Base-by-base conservation (phyloP, 2,888 invertebrate species). In the Nasonia oneida region DNA sequence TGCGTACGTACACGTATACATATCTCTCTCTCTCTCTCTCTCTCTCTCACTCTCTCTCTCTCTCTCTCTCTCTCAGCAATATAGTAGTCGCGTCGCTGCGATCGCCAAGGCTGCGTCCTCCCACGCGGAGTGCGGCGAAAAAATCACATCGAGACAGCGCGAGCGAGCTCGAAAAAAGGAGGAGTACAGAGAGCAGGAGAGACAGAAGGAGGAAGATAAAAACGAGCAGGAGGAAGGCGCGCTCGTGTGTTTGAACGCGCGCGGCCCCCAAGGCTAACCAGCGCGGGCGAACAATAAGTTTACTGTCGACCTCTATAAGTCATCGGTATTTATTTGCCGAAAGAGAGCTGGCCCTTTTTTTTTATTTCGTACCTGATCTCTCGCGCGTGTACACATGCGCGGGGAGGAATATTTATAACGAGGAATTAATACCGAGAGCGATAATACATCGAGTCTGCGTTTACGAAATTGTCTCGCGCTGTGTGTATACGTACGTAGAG, bases 251-350 rank as follows among this genome's bases (percentile, higher is more conserved):
- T 50, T 73, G 81, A 73, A 74, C 53, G 29, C 29, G 29, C 29
- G 29, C 29, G 75, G 86, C 86, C 83, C 81, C 84, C 86, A 86
- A 86, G 86, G 86, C 86, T 84, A 84, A 86, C 84, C 84, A 64
- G 74, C 79, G 23, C 33, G 18, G 18, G 70, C 76, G 87, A 87
- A 87, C 87, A 87, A 87, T 87, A 87, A 87, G 85, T 87, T 87
- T 78, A 85, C 85, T 78, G 85, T 83, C 87, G 87, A 87, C 87
- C 87, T 87, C 87, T 85, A 87, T 87, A 87, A 87, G 87, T 87
- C 87, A 87, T 87, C 85, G 85, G 87, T 87, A 85, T 87, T 87
- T 87, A 87, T 87, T 87, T 87, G 87, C 83, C 85, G 85, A 87
- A 87, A 87, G 85, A 79, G 83, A 85, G 82, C 37, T 37, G 37